phyloP scores from a whole-genome alignment of 2,797 vertebrate genomes.

The Thripadectes ignobilis region DNA sequence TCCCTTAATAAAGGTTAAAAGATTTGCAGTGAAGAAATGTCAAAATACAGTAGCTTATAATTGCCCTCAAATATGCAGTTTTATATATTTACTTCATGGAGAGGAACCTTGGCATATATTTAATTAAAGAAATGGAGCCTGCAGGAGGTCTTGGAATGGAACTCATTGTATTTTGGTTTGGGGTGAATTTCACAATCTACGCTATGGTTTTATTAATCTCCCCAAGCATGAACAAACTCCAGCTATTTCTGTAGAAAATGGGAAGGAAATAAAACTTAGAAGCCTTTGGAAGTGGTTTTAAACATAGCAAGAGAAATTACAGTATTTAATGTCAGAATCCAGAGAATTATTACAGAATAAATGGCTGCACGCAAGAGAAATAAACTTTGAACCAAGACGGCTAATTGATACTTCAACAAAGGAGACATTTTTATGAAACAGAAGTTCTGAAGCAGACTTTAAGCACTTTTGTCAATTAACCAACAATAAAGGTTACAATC shows the following conservation, averaged over 20 bases:
- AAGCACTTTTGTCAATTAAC: slow-evolving; percentile 55
- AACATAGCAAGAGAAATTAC: slow-evolving; percentile 58
- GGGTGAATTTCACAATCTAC: slow-evolving; percentile 59
- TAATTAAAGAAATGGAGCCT: slow-evolving; percentile 59
- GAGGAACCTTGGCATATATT: slow-evolving; percentile 46
- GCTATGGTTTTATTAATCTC: slow-evolving; percentile 55
- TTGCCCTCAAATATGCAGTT: slow-evolving; percentile 57
- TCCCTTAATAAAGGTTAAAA: slow-evolving; percentile 55
- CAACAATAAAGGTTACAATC: slow-evolving; percentile 36
- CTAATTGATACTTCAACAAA: slow-evolving; percentile 64
- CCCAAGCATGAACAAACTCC: slow-evolving; percentile 44
- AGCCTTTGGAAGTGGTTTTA: slow-evolving; percentile 51
- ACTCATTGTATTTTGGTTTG: slow-evolving; percentile 56
- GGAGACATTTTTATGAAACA: slow-evolving; percentile 52
- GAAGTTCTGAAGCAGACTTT: slow-evolving; percentile 48
- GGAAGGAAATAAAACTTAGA: slow-evolving; percentile 55
- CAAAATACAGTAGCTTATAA: slow-evolving; percentile 58
- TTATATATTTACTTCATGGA: slow-evolving; percentile 56
- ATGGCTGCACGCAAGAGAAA: slow-evolving; percentile 23
- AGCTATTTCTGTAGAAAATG: slow-evolving; percentile 50
- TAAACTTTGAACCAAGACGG: slow-evolving; percentile 49
- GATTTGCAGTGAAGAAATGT: slow-evolving; percentile 55
- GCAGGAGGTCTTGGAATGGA: slow-evolving; percentile 59
- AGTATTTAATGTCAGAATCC: slow-evolving; percentile 54
- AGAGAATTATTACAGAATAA: slow-evolving; percentile 58